phyloP scores from a whole-genome alignment of 2,113 vertebrate species.

The Atractosteus spatula region DNA sequence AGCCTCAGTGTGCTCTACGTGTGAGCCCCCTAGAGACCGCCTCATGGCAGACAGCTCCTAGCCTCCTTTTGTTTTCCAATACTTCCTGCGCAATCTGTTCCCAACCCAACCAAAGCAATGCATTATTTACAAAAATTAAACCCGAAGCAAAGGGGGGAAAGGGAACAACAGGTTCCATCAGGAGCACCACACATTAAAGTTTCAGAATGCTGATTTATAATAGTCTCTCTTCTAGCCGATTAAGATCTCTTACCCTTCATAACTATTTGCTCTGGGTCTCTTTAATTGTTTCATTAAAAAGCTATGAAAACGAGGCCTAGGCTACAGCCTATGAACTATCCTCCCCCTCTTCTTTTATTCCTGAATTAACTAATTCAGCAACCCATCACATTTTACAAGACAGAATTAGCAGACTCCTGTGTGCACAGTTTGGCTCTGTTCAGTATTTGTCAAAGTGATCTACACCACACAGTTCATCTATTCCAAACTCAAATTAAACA shows the following conservation, averaged over 20 bases:
- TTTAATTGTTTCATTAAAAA: neutral
- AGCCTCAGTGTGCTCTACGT: neutral
- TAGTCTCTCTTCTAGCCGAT: too few relatives aligned
- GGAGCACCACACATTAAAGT: neutral
- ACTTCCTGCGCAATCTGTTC: neutral
- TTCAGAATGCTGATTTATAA: neutral
- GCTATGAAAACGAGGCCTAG: neutral
- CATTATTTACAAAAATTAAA: neutral
- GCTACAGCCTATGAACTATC: neutral
- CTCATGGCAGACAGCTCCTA: slow-evolving; percentile 2
- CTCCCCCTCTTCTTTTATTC: neutral
- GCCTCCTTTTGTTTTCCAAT: slow-evolving; percentile 2
- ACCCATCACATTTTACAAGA: neutral
- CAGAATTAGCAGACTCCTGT: too few relatives aligned
- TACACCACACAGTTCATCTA: too few relatives aligned
- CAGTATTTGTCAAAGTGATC: too few relatives aligned
- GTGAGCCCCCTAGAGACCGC: neutral
- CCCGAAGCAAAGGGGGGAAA: neutral
- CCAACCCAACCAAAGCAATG: neutral
- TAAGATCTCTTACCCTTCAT: neutral
- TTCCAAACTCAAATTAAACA: too few relatives aligned
- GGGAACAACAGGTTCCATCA: neutral
- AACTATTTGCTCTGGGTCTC: neutral
- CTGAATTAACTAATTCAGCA: neutral
- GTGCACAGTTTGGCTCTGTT: too few relatives aligned